Conservation (phyloP, 1,140 invertebrate genomes). For the Cydia strobilella region DNA sequence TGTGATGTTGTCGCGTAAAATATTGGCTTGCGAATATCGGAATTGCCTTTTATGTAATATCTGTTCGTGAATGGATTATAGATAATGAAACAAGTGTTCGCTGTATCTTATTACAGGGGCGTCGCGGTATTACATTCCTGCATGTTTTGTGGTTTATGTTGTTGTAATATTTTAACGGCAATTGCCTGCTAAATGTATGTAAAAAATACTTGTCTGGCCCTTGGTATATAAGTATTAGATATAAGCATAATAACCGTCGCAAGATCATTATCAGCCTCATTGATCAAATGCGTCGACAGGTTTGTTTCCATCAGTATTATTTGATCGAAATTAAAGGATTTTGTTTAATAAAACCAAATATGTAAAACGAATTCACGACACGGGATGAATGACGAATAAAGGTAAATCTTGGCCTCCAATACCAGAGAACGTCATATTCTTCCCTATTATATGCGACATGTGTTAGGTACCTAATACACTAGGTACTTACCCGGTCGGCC, state of each 20-base stretch:
- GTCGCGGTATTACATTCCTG: constrained; percentile 51
- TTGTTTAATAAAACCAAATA: too few relatives aligned
- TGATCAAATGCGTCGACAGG: too few relatives aligned
- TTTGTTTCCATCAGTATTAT: too few relatives aligned
- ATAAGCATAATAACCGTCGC: neutral
- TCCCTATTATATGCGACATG: too few relatives aligned
- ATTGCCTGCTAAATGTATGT: constrained; percentile 16
- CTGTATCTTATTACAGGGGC: constrained; percentile 66
- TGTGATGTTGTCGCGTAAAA: constrained; percentile 30
- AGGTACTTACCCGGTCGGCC: too few relatives aligned
- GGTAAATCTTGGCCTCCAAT: too few relatives aligned
- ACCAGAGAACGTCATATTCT: too few relatives aligned
- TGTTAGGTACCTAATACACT: too few relatives aligned
- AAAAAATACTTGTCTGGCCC: neutral
- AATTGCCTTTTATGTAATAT: constrained; percentile 42
- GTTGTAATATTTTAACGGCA: neutral
- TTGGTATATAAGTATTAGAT: neutral
- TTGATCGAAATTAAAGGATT: too few relatives aligned
- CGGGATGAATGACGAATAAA: too few relatives aligned
- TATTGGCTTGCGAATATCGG: constrained; percentile 43
- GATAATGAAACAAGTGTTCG: constrained; percentile 61
- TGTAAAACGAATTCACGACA: too few relatives aligned
- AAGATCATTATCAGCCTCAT: neutral
- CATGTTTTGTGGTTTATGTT: constrained; percentile 43
- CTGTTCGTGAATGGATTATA: constrained; percentile 41